Percentiles rank a stretch among this genome's conserved stretches.
phyloP scores from a whole-genome alignment of 92 coral and sea anemone genomes.

The Porites evermanni region DNA sequence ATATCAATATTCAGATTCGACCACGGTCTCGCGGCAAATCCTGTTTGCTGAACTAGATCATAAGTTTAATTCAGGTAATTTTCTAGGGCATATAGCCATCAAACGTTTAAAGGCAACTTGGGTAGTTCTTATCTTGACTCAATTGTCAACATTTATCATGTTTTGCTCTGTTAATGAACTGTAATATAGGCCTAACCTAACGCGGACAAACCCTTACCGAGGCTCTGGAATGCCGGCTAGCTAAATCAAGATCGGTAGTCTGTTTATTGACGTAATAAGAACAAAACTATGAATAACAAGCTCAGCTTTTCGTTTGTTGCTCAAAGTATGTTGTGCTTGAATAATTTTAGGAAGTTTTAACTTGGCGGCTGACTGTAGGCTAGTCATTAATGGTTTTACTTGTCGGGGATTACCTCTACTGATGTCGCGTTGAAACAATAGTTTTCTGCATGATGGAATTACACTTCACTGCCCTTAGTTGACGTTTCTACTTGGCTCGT shows the following conservation, averaged over 20 bases:
- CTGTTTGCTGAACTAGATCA: not conserved
- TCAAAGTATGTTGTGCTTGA: slow-evolving; percentile 14
- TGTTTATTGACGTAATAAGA: not conserved
- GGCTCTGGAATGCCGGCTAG: slow-evolving; percentile 15
- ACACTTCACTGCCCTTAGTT: not conserved
- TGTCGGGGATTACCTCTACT: slow-evolving; percentile 22
- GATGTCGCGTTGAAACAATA: slow-evolving; percentile 19
- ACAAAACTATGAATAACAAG: slow-evolving; percentile 10
- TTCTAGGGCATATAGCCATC: slow-evolving; percentile 3
- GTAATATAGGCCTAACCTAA: slow-evolving; percentile 2
- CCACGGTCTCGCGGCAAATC: slow-evolving; percentile 1
- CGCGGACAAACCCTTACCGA: slow-evolving; percentile 16
- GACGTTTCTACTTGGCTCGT: slow-evolving; percentile 15
- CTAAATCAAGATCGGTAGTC: slow-evolving; percentile 1
- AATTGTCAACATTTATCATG: not conserved
- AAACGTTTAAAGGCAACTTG: slow-evolving; percentile 1
- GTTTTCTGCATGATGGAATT: slow-evolving; percentile 20
- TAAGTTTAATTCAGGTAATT: not conserved
- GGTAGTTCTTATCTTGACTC: not conserved
- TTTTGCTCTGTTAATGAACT: slow-evolving; percentile 13
- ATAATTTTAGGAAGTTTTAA: not conserved
- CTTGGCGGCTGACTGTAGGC: not conserved
- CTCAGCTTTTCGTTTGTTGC: slow-evolving; percentile 19
- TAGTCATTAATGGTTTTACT: slow-evolving; percentile 1
- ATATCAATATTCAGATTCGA: slow-evolving; percentile 13